Evolutionary conservation across 2,113 vertebrate genomes (phyloP), one percentile per base, ranked within the genome.

Genomic region (Nothobranchius furzeri): DNA sequence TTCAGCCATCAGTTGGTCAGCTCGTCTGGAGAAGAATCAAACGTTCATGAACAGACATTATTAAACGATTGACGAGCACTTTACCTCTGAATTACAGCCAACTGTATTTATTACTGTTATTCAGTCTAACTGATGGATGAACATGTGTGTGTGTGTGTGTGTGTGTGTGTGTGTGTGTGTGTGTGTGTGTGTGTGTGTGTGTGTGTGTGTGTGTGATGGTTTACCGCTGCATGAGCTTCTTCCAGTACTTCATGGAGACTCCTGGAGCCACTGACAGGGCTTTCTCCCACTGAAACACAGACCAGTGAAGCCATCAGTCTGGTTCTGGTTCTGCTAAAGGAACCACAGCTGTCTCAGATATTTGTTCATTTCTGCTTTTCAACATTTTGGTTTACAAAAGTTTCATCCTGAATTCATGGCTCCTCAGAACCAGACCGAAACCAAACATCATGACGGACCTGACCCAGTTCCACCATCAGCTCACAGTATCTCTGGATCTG

Each of bases 171-270:
- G 20, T 20, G 20, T 20, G 20, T 20, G 20, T 20, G 20, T 20
- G 4, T 4, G 4, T 30, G 25, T 30, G 25, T 30, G 25, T 30
- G 25, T 30, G 25, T 30, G 25, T 30, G 25, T 30, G 25, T 30
- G 25, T 30, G 25, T 30, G 25, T 30, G 25, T 30, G 25, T 30
- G 25, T 30, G 7, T 4, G 36, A 40, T 1, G 37, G 6, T 40
- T 6, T 91, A 99, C 98, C 98, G 95, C 87, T 99, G 96, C 96
- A 97, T 98, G 76, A 99, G 88, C 76, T 96, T 98, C 86, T 90
- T 98, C 98, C 98, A 99, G 61, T 99, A 99, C 73, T 95, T 97
- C 95, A 98, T 93, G n/a, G 98, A 99, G 20, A 99, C 96, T 17
- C 96, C 96, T 11, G 98, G 98, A 2, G 98, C 98, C 60, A 99